Base-by-base conservation (phyloP, 2,888 invertebrate species). In the Lasiommata megera region DNA sequence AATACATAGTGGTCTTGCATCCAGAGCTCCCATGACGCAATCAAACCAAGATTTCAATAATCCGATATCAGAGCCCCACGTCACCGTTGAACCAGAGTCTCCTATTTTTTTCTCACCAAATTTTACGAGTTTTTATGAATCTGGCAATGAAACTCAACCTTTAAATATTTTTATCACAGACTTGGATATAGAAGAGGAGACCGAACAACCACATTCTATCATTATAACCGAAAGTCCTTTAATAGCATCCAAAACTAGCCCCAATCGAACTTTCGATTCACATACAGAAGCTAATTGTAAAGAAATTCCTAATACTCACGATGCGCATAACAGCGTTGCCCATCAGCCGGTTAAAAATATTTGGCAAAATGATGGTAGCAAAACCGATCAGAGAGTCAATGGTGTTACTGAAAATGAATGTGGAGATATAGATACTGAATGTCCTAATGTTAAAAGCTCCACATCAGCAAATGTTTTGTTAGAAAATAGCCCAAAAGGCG, bases 191-290 rank as follows among this genome's bases (percentile, higher is more conserved):
- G 87, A 86, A 48, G 88, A 88, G 61, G 88, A 87, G 64, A 85
- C 76, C 17, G 88, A 89, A 47, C 89, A 88, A 63, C 89, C 89
- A 14, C 89, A 89, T 67, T 89, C 89, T 34, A 87, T 89, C 14
- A 88, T 89, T 6, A 80, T 89, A 47, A 88, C 89, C 3, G 87
- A 88, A 69, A 75, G 77, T 36, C 77, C 79, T 31, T 72, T 81
- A 66, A 73, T 78, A 56, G 63, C 73, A 8, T 67, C 72, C 43
- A 81, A 74, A 65, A 71, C 76, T 14, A 81, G 68, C 64, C 73
- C 77, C 0, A 80, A 74, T 57, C 70, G 65, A 46, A 77, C 77
- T 6, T 76, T 67, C 46, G 82, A 84, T 60, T 72, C 79, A 11
- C 75, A 79, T 37, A 60, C 61, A 3, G 74, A 77, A 52, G 55